Conservation (phyloP, 2,113 vertebrate genomes). For the Vidua chalybeata region DNA sequence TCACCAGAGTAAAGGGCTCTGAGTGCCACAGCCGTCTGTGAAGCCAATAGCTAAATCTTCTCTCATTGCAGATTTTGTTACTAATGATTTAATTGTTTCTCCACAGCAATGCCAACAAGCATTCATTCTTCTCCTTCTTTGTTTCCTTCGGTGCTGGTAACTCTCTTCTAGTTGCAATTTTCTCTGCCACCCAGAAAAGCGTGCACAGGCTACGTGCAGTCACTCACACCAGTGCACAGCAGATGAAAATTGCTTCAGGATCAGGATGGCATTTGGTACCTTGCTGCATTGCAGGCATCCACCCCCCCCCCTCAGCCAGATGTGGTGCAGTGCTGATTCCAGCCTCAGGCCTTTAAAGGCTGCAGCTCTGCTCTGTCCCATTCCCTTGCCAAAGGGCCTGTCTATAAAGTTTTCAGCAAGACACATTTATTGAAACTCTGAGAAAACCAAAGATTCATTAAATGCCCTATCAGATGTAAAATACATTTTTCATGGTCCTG, state of each 20-base stretch:
- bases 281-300: neutral
- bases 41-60: conserved; percentile 5
- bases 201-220: rapidly evolving
- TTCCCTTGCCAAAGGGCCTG: neutral
- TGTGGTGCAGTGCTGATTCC: neutral
- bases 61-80: neutral
- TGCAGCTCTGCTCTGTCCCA: neutral
- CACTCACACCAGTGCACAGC: neutral
- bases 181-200: neutral
- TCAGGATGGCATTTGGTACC: neutral
- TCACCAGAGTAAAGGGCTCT: neutral
- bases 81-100: neutral
- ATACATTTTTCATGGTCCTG: neutral
- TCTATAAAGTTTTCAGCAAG: conserved; percentile 9
- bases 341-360: neutral
- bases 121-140: neutral
- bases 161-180: neutral
- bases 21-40: neutral
- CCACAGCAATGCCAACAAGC: neutral
- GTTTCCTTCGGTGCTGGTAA: neutral
- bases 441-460: conserved; percentile 8
- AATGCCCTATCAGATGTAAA: conserved; percentile 9
- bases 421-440: neutral
- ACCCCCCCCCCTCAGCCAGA: neutral
- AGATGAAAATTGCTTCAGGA: neutral